Conservation (phyloP, 2,888 invertebrate genomes). For the Cephus pulcher region DNA sequence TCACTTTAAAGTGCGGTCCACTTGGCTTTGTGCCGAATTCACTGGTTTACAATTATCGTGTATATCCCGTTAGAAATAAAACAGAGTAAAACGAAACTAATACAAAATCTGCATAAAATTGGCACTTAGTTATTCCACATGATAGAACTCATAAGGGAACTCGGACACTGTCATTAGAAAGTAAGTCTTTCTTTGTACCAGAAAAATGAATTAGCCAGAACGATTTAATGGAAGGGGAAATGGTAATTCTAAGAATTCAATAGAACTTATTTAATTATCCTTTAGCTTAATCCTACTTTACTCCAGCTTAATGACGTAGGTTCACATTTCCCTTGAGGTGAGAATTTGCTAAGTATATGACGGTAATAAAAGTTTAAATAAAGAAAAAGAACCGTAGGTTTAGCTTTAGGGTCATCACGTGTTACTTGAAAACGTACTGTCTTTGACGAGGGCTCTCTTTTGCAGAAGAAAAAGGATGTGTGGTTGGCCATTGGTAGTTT, state of each 20-base stretch:
- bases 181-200: background rate
- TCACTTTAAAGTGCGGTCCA: background rate
- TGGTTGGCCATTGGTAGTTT: constrained; percentile 66
- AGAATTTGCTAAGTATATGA: background rate
- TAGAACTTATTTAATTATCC: background rate
- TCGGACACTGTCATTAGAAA: background rate
- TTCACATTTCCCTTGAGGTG: background rate
- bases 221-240: background rate
- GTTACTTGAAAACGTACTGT: constrained; percentile 62
- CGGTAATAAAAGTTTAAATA: background rate
- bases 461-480: constrained; percentile 66
- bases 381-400: background rate
- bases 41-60: background rate
- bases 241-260: background rate
- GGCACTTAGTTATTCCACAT: background rate
- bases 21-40: background rate
- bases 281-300: background rate
- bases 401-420: constrained; percentile 56
- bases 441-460: constrained; percentile 66
- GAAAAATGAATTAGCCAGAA: background rate
- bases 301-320: background rate
- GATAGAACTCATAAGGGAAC: background rate
- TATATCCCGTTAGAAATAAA: background rate
- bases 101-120: background rate
- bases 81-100: background rate